Conservation (phyloP, 2,888 invertebrate genomes). For the Malthinus seriepunctatus region DNA sequence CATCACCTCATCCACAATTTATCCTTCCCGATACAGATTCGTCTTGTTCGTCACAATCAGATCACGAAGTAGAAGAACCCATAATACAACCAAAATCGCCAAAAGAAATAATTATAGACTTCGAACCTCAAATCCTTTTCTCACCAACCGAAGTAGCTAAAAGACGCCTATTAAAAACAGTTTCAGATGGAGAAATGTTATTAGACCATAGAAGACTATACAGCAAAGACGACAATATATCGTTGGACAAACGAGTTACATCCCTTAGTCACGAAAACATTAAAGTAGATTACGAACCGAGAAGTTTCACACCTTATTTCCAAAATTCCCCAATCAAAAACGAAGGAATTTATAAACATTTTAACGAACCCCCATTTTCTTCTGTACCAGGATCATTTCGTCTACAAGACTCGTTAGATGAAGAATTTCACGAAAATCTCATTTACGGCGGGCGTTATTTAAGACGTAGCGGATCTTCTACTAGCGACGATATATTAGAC, state of each 20-base stretch:
- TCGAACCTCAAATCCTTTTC: slow-evolving; percentile 76
- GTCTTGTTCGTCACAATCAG: slow-evolving; percentile 47
- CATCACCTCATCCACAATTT: slow-evolving; percentile 57
- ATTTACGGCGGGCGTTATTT: slow-evolving; percentile 73
- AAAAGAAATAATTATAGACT: slow-evolving; percentile 84
- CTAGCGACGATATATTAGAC: slow-evolving; percentile 48
- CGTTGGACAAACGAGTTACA: slow-evolving; percentile 55
- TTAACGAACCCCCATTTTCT: slow-evolving; percentile 48
- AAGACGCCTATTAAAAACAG: slow-evolving; percentile 69
- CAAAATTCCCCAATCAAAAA: slow-evolving; percentile 63
- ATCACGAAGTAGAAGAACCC: slow-evolving; percentile 48
- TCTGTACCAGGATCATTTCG: slow-evolving; percentile 44
- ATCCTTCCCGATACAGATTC: slow-evolving; percentile 49
- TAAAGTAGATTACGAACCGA: slow-evolving; percentile 40
- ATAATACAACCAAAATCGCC: slow-evolving; percentile 65
- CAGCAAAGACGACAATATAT: slow-evolving; percentile 54
- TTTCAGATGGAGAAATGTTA: slow-evolving; percentile 81
- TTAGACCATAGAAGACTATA: slow-evolving; percentile 60
- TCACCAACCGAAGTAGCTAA: slow-evolving; percentile 52
- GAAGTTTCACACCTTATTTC: slow-evolving; percentile 52
- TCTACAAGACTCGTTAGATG: slow-evolving; percentile 59
- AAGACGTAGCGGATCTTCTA: slow-evolving; percentile 62
- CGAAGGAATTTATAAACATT: slow-evolving; percentile 59
- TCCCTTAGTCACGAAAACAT: slow-evolving; percentile 69
- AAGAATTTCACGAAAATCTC: slow-evolving; percentile 82